phyloP scores from a whole-genome alignment of 2,113 vertebrate genomes.

The Baryphthengus martii region DNA sequence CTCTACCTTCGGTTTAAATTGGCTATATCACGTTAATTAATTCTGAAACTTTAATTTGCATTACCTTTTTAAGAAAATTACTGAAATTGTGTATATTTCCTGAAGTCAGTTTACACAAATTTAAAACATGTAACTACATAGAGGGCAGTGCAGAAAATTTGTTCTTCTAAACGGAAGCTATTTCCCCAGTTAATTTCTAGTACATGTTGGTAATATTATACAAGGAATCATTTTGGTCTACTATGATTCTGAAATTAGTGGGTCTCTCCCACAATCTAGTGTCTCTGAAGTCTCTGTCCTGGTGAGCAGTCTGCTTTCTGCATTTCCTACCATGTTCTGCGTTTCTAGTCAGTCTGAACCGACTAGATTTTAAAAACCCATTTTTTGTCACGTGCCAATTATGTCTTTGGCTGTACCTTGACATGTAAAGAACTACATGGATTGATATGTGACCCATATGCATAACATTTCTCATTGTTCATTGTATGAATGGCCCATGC shows the following conservation, averaged over 20 bases:
- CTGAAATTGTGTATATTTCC: background rate
- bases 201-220: background rate
- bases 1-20: background rate
- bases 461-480: background rate
- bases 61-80: background rate
- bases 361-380: background rate
- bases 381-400: background rate
- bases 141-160: background rate
- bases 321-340: background rate
- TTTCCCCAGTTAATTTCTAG: background rate
- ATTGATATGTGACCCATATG: background rate
- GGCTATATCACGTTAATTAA: background rate
- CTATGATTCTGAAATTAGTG: background rate
- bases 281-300: background rate
- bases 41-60: background rate
- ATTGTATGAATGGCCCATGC: background rate
- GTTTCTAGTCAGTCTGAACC: background rate
- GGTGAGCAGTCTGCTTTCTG: background rate
- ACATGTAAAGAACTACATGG: background rate
- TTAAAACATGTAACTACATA: background rate
- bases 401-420: background rate
- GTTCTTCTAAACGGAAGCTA: background rate
- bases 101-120: background rate
- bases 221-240: background rate
- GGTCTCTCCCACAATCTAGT: background rate